Evolutionary conservation across 2,888 invertebrate species (phyloP).

Genomic region (Tenthredo scrophulariae): DNA sequence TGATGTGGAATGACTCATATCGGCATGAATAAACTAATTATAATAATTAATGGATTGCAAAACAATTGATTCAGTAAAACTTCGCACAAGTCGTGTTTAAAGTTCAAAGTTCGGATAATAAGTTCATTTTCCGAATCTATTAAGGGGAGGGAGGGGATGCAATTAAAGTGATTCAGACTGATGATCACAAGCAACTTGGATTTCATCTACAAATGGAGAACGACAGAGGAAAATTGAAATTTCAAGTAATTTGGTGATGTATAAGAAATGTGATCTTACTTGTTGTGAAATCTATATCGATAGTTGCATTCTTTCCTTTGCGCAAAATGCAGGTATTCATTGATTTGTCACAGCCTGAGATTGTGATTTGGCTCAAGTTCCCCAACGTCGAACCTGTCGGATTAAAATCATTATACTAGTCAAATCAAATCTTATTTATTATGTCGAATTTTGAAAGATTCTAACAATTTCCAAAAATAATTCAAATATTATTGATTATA

Average conservation of each 20-base stretch:
- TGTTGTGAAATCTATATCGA: constrained; percentile 83
- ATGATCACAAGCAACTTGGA: not conserved
- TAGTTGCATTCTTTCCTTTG: constrained; percentile 83
- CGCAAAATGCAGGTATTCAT: constrained; percentile 82
- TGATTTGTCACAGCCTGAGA: constrained; percentile 82
- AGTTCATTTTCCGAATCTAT: not conserved
- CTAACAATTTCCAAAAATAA: not conserved
- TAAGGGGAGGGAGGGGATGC: not conserved
- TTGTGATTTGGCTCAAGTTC: constrained; percentile 80
- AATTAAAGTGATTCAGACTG: not conserved
- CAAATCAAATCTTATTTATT: constrained; percentile 36
- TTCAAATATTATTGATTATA: too few species aligned
- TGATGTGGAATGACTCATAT: too few species aligned
- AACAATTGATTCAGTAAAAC: not conserved
- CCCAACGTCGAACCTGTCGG: constrained; percentile 83
- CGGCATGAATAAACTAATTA: too few species aligned
- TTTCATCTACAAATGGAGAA: not conserved
- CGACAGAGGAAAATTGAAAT: not conserved
- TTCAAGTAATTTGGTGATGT: not conserved
- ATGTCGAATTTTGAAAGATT: constrained; percentile 39
- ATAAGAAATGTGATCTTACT: constrained; percentile 78
- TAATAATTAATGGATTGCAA: not conserved
- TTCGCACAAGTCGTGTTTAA: not conserved
- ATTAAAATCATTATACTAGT: not conserved
- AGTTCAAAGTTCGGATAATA: not conserved